Evolutionary conservation across 2,888 invertebrate species (phyloP).

Genomic region (Conistra vaccinii): DNA sequence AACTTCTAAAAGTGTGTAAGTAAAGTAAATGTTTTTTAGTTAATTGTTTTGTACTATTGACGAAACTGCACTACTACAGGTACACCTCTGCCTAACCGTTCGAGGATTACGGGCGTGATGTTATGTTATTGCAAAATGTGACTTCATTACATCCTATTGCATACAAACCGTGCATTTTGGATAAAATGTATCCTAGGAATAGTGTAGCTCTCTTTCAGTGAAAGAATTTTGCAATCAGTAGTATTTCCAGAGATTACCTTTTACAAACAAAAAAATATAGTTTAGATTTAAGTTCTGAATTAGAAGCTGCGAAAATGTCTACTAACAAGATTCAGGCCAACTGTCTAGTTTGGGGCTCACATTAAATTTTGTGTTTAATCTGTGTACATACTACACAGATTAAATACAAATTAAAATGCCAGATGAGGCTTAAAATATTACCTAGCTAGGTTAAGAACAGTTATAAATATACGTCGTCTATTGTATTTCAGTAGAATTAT

Average conservation of each 20-base stretch:
- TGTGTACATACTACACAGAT: too few species aligned
- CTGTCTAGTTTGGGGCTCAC: not conserved
- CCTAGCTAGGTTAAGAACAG: too few species aligned
- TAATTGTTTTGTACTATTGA: not conserved
- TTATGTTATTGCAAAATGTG: not conserved
- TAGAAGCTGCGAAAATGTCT: not conserved
- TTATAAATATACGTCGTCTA: too few species aligned
- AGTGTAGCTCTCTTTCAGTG: not conserved
- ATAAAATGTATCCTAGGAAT: not conserved
- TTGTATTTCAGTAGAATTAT: slow-evolving; percentile 20
- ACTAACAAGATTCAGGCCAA: not conserved
- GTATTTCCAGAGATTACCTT: not conserved
- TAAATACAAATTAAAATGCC: too few species aligned
- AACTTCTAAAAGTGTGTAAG: not conserved
- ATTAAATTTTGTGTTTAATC: not conserved
- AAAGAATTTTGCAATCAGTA: not conserved
- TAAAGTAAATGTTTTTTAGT: not conserved
- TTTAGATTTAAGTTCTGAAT: not conserved
- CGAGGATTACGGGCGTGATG: not conserved
- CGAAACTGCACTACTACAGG: not conserved
- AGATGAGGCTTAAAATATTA: too few species aligned
- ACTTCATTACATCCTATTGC: not conserved
- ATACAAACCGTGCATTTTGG: not conserved
- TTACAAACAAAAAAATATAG: not conserved
- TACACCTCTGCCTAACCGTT: not conserved